A percentile compares a stretch with the other conserved stretches of the same genome.
Evolutionary conservation across 1,140 invertebrate species (phyloP).

Genomic region (Phymastichus coffea): DNA sequence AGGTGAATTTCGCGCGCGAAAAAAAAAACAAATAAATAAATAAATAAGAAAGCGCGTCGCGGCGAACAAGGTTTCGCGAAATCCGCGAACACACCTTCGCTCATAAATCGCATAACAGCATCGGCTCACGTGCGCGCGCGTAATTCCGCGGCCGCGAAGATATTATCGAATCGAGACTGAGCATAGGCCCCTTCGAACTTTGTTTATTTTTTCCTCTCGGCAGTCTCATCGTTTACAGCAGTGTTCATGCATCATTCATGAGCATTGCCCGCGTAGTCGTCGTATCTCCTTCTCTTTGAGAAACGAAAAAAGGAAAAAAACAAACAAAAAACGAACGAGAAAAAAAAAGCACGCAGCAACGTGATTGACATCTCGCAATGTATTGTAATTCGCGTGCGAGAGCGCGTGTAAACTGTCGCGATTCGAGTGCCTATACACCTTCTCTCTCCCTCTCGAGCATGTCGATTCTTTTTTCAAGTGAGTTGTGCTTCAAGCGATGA

Average conservation of each 20-base stretch:
- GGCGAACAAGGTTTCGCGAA: no score
- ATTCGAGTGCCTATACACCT: no score
- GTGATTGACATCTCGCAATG: constrained; percentile 11
- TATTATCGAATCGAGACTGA: constrained; percentile 12
- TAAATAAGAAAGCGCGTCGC: no score
- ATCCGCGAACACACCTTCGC: neutral
- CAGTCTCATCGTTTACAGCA: neutral
- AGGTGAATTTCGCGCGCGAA: no score
- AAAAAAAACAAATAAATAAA: no score
- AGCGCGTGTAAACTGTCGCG: neutral
- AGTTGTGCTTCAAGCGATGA: no score
- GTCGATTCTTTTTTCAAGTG: no score
- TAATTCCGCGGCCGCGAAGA: neutral
- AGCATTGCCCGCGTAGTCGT: neutral
- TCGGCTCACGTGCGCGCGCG: neutral
- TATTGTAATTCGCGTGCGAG: constrained; percentile 13
- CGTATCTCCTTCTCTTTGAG: constrained; percentile 2
- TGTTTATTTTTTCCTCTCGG: neutral
- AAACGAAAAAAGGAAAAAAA: neutral
- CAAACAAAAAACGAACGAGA: no score
- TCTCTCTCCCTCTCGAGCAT: no score
- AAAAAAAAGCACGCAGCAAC: no score
- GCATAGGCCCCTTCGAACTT: no score
- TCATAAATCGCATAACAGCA: constrained; percentile 7
- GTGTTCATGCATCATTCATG: constrained; percentile 18